A percentile compares a stretch with the other conserved stretches of the same genome.
phyloP scores from a whole-genome alignment of 2,797 vertebrate species.

The Spheniscus humboldti region DNA sequence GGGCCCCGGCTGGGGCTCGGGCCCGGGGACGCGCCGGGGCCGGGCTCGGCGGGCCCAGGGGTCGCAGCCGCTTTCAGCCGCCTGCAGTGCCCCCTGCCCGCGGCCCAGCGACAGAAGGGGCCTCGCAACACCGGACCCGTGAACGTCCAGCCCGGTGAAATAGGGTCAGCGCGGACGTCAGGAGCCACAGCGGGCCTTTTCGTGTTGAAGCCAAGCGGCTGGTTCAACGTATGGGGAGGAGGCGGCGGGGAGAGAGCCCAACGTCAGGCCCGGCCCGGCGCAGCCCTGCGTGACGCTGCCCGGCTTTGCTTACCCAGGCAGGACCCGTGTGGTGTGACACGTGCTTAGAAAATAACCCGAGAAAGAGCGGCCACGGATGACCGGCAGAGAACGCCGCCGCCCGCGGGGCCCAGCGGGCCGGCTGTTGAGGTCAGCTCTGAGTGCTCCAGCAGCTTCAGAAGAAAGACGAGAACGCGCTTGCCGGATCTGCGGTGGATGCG shows the following conservation, averaged over 20 bases:
- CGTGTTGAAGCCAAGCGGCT: not conserved
- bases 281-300: rapidly evolving
- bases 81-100: not conserved
- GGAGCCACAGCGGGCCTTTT: too few species aligned
- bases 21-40: not conserved
- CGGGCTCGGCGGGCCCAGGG: not conserved
- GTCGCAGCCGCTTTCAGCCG: not conserved
- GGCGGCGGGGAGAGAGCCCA: too few species aligned
- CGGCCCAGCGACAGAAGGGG: not conserved
- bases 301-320: not conserved
- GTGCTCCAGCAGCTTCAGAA: not conserved
- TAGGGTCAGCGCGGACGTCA: not conserved
- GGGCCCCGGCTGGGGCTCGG: too few species aligned
- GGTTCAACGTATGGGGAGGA: rapidly evolving
- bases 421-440: not conserved
- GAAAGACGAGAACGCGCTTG: not conserved
- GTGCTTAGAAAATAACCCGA: not conserved
- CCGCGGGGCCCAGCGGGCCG: rapidly evolving
- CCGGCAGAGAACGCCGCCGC: not conserved
- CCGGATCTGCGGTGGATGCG: rapidly evolving
- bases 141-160: too few species aligned
- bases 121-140: not conserved
- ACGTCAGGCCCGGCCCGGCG: rapidly evolving
- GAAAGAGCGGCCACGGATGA: too few species aligned
- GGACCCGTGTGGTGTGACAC: rapidly evolving